A percentile compares a stretch with the other conserved stretches of the same genome.
These are phyloP conservation scores for Athene cunicularia DNA, from an alignment of 2,113 vertebrate species.

Conservation along the genomic window DNA sequence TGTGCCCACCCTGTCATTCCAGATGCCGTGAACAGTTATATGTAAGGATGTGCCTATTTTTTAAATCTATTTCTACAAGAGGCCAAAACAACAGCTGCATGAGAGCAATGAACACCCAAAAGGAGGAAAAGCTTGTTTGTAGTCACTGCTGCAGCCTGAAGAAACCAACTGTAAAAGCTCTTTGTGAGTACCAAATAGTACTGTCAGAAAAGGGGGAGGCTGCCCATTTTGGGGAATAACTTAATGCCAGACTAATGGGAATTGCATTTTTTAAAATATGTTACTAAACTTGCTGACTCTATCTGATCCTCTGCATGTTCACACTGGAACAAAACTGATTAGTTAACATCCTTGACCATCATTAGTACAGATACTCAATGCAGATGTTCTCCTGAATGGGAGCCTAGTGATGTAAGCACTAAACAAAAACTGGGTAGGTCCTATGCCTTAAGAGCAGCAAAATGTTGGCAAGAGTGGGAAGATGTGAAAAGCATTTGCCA, in stretches of 20 bases:
- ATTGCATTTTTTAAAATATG: not conserved
- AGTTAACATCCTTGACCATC: not conserved
- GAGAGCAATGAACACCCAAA: not conserved
- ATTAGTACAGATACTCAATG: not conserved
- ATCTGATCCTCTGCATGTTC: not conserved
- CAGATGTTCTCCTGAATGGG: not conserved
- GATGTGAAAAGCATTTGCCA: not conserved
- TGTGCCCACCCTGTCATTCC: constrained; percentile 56
- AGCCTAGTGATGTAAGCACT: not conserved
- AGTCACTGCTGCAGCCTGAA: not conserved
- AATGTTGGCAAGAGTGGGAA: not conserved
- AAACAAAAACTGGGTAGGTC: not conserved
- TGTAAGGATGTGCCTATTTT: constrained; percentile 51
- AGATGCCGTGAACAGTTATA: constrained; percentile 28
- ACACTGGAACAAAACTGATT: not conserved
- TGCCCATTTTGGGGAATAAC: not conserved
- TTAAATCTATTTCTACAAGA: constrained; percentile 46
- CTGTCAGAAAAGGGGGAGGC: not conserved
- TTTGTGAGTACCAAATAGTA: not conserved
- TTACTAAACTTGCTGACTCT: not conserved
- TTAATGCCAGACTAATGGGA: not conserved
- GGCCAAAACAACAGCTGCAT: constrained; percentile 63
- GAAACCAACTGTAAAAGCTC: not conserved
- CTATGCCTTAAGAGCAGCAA: not conserved
- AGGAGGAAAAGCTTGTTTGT: not conserved